Conservation (phyloP, 2,797 vertebrate genomes). For the Halcyon badia region DNA sequence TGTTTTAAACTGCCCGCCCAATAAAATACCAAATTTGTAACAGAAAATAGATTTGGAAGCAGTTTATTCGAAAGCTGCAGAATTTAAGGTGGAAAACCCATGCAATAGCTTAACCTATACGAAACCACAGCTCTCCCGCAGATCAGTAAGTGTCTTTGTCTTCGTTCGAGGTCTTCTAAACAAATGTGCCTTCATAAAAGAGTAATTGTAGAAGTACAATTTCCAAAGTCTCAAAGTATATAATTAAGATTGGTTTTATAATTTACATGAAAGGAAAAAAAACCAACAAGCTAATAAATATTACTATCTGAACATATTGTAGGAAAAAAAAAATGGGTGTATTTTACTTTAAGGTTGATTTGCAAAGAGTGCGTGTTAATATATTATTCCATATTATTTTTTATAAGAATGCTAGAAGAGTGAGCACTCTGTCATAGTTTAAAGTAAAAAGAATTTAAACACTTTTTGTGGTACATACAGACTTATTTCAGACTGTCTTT, state of each 20-base stretch:
- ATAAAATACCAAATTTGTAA: background rate
- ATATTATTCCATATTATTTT: background rate
- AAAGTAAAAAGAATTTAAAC: background rate
- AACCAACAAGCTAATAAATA: background rate
- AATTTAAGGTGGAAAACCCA: slow-evolving; percentile 4
- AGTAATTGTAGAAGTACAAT: background rate
- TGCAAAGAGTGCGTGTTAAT: background rate
- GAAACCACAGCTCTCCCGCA: background rate
- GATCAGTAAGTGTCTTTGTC: background rate
- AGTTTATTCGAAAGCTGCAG: slow-evolving; percentile 15
- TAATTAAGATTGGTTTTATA: background rate
- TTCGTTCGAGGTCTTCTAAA: background rate
- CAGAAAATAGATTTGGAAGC: slow-evolving; percentile 19
- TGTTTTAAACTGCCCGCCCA: slow-evolving; percentile 11
- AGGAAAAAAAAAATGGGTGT: background rate
- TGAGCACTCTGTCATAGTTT: background rate
- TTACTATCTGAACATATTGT: background rate
- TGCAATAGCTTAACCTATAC: background rate
- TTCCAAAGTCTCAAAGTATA: background rate
- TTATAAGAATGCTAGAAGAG: background rate
- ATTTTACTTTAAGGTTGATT: background rate
- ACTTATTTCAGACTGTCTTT: background rate
- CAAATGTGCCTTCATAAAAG: background rate
- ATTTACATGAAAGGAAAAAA: background rate
- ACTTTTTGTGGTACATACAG: background rate